Evolutionary conservation across 2,797 vertebrate genomes (phyloP).

Genomic region (Scleropages formosus): DNA sequence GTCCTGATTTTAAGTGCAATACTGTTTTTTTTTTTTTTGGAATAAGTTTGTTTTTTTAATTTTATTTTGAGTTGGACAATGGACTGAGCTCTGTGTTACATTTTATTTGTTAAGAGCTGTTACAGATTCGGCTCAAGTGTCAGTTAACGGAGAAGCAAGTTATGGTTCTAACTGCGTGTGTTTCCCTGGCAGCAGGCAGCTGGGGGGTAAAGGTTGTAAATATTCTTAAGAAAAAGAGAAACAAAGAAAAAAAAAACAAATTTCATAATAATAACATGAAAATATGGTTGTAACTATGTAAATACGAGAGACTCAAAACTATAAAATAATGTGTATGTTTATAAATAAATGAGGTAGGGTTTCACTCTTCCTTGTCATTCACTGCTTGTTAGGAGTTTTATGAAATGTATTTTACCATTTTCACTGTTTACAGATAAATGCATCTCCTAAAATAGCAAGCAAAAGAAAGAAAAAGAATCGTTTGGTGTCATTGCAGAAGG

Average conservation of each 20-base stretch:
- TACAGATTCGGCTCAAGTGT: slow-evolving; percentile 65
- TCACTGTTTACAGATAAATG: slow-evolving; percentile 80
- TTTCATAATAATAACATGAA: slow-evolving; percentile 59
- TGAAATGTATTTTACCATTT: slow-evolving; percentile 75
- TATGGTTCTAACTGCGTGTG: slow-evolving; percentile 68
- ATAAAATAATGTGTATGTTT: slow-evolving; percentile 71
- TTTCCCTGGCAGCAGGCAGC: slow-evolving; percentile 76
- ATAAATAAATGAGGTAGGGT: slow-evolving; percentile 46
- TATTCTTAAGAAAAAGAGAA: slow-evolving; percentile 75
- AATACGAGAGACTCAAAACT: slow-evolving; percentile 70
- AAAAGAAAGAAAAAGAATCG: slow-evolving; percentile 44
- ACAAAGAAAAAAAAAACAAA: slow-evolving; percentile 36
- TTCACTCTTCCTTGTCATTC: slow-evolving; percentile 60
- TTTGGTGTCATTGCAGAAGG: slow-evolving; percentile 74
- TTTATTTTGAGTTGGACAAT: slow-evolving; percentile 59
- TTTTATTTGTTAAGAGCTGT: slow-evolving; percentile 66
- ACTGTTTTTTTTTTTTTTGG: slow-evolving; percentile 65
- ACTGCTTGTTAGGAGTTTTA: slow-evolving; percentile 72
- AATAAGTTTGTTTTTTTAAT: slow-evolving; percentile 54
- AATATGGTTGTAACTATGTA: slow-evolving; percentile 70
- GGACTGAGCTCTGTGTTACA: slow-evolving; percentile 70
- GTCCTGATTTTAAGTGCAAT: slow-evolving; percentile 91
- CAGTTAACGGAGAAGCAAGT: slow-evolving; percentile 61
- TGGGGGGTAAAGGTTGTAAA: slow-evolving; percentile 73
- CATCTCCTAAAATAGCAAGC: slow-evolving; percentile 79